phyloP scores from a whole-genome alignment of 1,140 invertebrate genomes.

The Neodiprion fabricii region DNA sequence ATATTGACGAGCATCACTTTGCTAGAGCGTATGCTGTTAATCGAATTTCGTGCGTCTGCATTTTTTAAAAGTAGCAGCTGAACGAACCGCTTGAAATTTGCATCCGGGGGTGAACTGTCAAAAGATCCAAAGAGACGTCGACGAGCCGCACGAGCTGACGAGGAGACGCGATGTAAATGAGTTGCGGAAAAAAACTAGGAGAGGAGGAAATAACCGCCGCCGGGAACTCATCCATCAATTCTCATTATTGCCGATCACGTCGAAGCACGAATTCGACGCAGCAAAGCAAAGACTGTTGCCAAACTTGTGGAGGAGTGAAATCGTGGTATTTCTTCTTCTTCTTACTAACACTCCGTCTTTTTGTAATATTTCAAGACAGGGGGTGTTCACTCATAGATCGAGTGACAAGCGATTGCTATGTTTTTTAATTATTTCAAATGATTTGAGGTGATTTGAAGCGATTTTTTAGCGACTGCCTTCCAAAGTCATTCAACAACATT shows the following conservation, averaged over 20 bases:
- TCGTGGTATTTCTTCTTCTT: no score
- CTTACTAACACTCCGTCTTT: not conserved
- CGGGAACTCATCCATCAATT: not conserved
- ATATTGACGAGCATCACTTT: not conserved
- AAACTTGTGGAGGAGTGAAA: no score
- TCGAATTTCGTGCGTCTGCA: conserved; percentile 3
- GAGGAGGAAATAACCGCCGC: not conserved
- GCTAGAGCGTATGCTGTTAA: not conserved
- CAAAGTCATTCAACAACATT: no score
- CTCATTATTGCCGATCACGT: not conserved
- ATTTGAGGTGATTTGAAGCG: no score
- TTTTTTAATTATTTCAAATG: no score
- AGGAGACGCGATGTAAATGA: not conserved
- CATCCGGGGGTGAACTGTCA: not conserved
- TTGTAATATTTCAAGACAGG: no score
- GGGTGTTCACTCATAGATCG: no score
- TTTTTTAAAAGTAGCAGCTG: not conserved
- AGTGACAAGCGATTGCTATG: no score
- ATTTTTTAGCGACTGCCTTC: no score
- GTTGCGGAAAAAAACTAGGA: not conserved
- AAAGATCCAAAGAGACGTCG: not conserved
- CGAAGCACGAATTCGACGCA: no score
- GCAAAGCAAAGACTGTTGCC: no score
- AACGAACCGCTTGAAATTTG: conserved; percentile 5
- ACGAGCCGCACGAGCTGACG: not conserved